Base-by-base conservation (phyloP, 2,797 vertebrate genomes). In the Coreius guichenoti region DNA sequence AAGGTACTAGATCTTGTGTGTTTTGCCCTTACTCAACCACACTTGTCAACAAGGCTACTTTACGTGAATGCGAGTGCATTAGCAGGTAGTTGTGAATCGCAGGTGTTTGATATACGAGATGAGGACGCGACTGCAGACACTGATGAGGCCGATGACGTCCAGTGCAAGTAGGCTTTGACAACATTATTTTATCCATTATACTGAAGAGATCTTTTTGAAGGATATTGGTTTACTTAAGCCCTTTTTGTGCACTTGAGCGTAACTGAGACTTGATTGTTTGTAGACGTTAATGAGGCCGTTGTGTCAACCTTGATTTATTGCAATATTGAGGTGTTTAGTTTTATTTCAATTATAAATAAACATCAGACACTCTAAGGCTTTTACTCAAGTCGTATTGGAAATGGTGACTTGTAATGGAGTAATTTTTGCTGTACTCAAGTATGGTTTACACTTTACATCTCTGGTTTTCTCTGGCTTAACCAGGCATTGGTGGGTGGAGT, bases 211-310 rank as follows among this genome's bases (percentile, higher is more conserved):
- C 43, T 45, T 45, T 43, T 45, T 45, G 2, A 67, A 67, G 8
- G 17, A 36, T 67, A 63, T 63, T 29, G 61, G 26, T 63, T 63
- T 63, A 29, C 12, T 11, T 45, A 45, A 39, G 43, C 11, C 11
- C 1, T 43, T 70, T 69, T 69, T 70, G 21, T n/a, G 33, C 11
- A 23, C 36, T 70, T 21, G 0, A 69, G 19, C 9, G 9, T 3
- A 39, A 69, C 33, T 67, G 63, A 67, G 67, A 69, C 33, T 23
- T n/a, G n/a, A n/a, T n/a, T n/a, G n/a, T n/a, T n/a, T n/a, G n/a
- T n/a, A n/a, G n/a, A n/a, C n/a, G n/a, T n/a, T n/a, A n/a, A n/a
- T n/a, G n/a, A n/a, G n/a, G n/a, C n/a, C n/a, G n/a, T n/a, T n/a
- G n/a, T n/a, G n/a, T n/a, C n/a, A n/a, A n/a, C n/a, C n/a, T n/a